Base-by-base conservation (phyloP, 2,113 vertebrate species). In the Hippopotamus amphibius region DNA sequence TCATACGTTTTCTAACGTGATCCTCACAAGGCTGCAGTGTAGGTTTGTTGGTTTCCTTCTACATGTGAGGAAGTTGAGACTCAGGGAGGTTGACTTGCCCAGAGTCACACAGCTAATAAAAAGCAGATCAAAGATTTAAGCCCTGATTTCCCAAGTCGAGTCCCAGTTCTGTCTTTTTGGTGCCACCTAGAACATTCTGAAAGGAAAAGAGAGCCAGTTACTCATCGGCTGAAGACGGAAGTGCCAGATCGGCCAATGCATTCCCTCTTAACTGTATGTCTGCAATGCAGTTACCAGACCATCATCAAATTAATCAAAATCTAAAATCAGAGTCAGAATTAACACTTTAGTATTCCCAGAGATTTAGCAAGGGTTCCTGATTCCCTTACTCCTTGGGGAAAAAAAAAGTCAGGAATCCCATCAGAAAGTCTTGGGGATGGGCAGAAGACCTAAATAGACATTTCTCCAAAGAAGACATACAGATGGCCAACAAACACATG, bases 41-140 rank as follows among this genome's bases (percentile, higher is more conserved):
- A 77, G 30, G 33, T 90, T 95, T 97, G 84, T 88, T 65, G 17
- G 92, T 85, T 74, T 79, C 50, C 57, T 72, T 86, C 71, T 55
- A 57, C 28, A 30, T 11, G 50, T 22, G 43, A 94, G 63, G 33
- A 95, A 89, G 71, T 9, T 2, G 17, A 97, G 28, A 37, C 65
- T 91, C 22, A 10, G 43, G 91, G 55, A 96, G 17, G 28, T 6
- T 88, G 13, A 41, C 22, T 28, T 74, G 19, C 33, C 71, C 66
- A 66, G 86, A 72, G 14, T 81, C 71, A 61, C 46, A 88, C 53
- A 81, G 88, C 8, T 14, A 76, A 76, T 28, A 72, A 91, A 80
- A 5, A 16, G 2, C 26, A 81, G 28, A 85, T 59, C 3, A 11
- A 65, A 11, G 10, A 14, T 61, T 91, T 37, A 88, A 69, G 74